phyloP scores from a whole-genome alignment of 2,113 vertebrate species.

The Elachura formosa region DNA sequence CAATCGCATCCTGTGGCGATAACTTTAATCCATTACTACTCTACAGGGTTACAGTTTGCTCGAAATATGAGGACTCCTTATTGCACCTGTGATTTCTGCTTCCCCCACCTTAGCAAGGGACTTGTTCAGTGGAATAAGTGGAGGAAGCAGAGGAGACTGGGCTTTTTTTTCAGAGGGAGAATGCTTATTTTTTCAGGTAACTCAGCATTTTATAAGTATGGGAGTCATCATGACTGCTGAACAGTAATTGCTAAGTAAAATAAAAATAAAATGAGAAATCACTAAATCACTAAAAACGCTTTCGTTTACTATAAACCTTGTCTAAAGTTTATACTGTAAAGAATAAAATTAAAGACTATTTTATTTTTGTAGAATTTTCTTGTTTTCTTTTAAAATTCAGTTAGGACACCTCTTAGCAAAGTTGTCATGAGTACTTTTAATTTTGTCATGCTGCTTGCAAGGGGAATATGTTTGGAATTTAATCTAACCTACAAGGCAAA shows the following conservation, averaged over 20 bases:
- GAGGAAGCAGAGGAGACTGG: background rate
- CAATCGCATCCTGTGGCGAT: background rate
- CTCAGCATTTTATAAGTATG: background rate
- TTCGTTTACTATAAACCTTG: background rate
- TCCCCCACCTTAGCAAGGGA: rapidly evolving
- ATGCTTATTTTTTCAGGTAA: background rate
- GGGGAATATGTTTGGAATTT: background rate
- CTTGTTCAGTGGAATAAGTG: background rate
- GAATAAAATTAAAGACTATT: background rate
- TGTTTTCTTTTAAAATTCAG: background rate
- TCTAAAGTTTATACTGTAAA: background rate
- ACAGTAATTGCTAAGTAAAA: background rate
- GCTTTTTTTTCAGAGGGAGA: background rate
- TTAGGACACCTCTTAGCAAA: background rate
- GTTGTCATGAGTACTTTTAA: background rate
- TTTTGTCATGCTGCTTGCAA: background rate
- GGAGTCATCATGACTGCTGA: background rate
- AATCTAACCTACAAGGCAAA: background rate
- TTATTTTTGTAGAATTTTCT: background rate
- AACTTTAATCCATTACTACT: background rate
- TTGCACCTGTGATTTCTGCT: background rate
- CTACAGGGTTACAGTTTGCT: background rate
- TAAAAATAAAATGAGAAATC: background rate
- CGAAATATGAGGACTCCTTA: background rate
- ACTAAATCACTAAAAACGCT: background rate